Evolutionary conservation across 2,797 vertebrate species (phyloP), one percentile per base, ranked within the genome.

Genomic region (Thalassophryne amazonica): DNA sequence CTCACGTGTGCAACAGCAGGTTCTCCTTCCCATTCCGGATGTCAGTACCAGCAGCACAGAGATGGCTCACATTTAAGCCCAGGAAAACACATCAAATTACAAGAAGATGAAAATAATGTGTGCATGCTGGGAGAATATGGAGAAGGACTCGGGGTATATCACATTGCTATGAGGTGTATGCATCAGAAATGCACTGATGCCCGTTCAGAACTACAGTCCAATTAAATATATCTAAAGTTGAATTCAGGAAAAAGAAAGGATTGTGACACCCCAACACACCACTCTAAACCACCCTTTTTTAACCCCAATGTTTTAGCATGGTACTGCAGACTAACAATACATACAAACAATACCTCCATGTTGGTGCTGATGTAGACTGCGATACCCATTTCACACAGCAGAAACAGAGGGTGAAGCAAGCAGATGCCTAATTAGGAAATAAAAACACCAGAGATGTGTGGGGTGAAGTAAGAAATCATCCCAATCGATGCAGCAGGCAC

Each of bases 91-190:
- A 40, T 55, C 4, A 11, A 21, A 15, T 41, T 28, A 27, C 6
- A 19, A 32, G 24, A 39, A 8, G n/a, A 21, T 11, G 25, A 15
- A 45, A n/a, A 27, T 27, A 20, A 19, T 17, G 16, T n/a, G 33
- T 30, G 17, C 28, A 20, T 3, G 30, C 27, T 33, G 17, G 24
- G 29, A 21, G 14, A 27, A 7, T 23, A n/a, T 28, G 14, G 8
- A 41, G 28, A 3, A 5, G n/a, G 32, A n/a, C 16, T 19, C 16
- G 11, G 36, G 49, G 36, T 57, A 66, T 64, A 51, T 68, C 55
- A 73, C 42, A 32, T 29, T 9, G 39, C 35, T 40, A 46, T 42
- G 16, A 45, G 46, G 30, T 60, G 55, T 69, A 40, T 23, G 51
- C 37, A 37, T 43, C 27, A 55, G 42, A 50, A 27, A 36, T 28